Evolutionary conservation across 2,888 invertebrate species (phyloP).

Genomic region (Caenorhabditis sp.): DNA sequence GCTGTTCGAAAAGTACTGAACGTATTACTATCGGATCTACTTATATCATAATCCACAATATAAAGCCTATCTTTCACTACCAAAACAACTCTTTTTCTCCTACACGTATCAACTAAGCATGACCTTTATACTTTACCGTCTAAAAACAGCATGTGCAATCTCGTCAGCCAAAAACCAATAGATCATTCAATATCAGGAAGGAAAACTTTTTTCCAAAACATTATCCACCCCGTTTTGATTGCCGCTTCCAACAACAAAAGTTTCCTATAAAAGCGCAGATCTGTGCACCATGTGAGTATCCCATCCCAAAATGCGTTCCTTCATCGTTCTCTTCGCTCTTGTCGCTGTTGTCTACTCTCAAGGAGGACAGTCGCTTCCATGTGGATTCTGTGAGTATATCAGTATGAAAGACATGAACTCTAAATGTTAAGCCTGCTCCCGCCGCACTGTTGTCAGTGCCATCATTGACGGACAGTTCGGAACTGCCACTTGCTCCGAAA

Average conservation of each 20-base stretch:
- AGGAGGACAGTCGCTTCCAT: conserved; percentile 25
- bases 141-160: neutral
- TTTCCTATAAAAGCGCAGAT: conserved; percentile 26
- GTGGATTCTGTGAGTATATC: conserved; percentile 55
- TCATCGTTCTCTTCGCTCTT: conserved; percentile 41
- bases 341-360: conserved; percentile 40
- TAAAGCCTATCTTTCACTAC: no score
- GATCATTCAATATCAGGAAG: conserved; percentile 11
- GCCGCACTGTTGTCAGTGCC: conserved; percentile 45
- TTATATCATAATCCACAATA: no score
- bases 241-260: conserved; percentile 26
- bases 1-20: no score
- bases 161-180: conserved; percentile 1
- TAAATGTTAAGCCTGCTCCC: conserved; percentile 57
- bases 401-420: neutral
- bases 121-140: no score
- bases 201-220: conserved; percentile 27
- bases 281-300: neutral
- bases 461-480: conserved; percentile 47
- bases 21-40: no score
- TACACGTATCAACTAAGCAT: no score
- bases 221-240: conserved; percentile 20
- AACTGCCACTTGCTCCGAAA: conserved; percentile 58
- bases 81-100: no score
- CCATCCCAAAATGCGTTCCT: conserved; percentile 44